These are phyloP conservation scores for Calliphora vomitoria DNA, from an alignment of 2,888 invertebrate species.

Conservation along the genomic window DNA sequence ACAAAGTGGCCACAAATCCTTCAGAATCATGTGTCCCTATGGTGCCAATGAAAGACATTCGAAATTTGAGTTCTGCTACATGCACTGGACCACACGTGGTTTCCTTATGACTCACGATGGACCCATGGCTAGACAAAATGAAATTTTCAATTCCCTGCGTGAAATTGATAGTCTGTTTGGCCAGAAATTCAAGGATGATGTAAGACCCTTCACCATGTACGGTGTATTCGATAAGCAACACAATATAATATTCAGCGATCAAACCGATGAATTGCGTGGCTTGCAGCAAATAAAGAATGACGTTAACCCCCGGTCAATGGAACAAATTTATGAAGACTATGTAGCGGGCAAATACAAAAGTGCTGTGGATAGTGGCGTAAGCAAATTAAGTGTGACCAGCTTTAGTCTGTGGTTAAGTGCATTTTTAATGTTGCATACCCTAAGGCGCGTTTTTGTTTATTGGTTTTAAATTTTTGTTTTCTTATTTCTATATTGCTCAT, in stretches of 20 bases:
- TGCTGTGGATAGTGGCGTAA: slow-evolving; percentile 49
- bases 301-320: slow-evolving; percentile 81
- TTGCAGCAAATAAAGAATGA: slow-evolving; percentile 80
- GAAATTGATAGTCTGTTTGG: slow-evolving; percentile 90
- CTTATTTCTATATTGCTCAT: slow-evolving; percentile 18
- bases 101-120: slow-evolving; percentile 88
- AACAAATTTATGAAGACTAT: slow-evolving; percentile 81
- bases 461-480: background rate
- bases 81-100: slow-evolving; percentile 89
- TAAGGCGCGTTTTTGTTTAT: slow-evolving; percentile 22
- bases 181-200: slow-evolving; percentile 86
- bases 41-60: slow-evolving; percentile 79
- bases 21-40: slow-evolving; percentile 87
- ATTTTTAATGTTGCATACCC: slow-evolving; percentile 4
- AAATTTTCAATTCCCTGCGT: slow-evolving; percentile 89
- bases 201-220: slow-evolving; percentile 89
- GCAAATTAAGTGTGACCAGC: background rate
- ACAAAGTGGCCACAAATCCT: slow-evolving; percentile 82
- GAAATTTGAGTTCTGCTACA: slow-evolving; percentile 86
- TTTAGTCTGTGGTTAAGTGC: background rate
- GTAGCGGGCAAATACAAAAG: slow-evolving; percentile 77
- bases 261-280: slow-evolving; percentile 81
- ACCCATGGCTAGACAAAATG: slow-evolving; percentile 86
- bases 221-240: slow-evolving; percentile 88
- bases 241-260: slow-evolving; percentile 87